Evolutionary conservation across 2,113 vertebrate genomes (phyloP).

Genomic region (Limanda limanda): DNA sequence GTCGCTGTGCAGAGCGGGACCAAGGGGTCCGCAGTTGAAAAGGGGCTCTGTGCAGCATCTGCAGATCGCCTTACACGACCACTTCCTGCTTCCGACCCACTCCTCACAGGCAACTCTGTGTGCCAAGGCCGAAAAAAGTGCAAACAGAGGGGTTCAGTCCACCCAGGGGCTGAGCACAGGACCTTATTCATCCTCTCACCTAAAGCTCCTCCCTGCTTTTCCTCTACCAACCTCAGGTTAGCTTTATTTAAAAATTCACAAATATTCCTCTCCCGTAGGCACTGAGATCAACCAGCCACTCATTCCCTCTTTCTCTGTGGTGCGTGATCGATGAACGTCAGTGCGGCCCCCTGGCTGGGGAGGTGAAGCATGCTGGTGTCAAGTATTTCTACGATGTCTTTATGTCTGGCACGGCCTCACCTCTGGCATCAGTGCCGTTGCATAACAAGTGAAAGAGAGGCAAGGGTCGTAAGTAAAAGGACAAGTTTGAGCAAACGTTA

Average conservation of each 20-base stretch:
- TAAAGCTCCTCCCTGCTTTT: constrained; percentile 68
- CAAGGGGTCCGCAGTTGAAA: constrained; percentile 77
- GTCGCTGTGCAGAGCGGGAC: constrained; percentile 73
- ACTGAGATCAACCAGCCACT: constrained; percentile 59
- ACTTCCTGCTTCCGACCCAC: constrained; percentile 86
- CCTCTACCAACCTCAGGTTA: constrained; percentile 63
- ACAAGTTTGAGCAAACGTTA: constrained; percentile 12
- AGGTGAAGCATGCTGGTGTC: constrained; percentile 35
- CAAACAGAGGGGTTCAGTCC: constrained; percentile 86
- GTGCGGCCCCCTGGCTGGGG: constrained; percentile 33
- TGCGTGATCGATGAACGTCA: constrained; percentile 47
- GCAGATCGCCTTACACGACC: constrained; percentile 86
- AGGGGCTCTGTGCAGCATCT: constrained; percentile 83
- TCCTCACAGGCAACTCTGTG: constrained; percentile 83
- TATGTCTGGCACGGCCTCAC: constrained; percentile 31
- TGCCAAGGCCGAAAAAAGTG: constrained; percentile 80
- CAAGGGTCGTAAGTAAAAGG: constrained; percentile 38
- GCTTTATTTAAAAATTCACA: constrained; percentile 79
- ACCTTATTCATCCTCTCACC: constrained; percentile 83
- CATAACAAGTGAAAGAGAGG: constrained; percentile 26
- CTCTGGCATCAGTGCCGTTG: constrained; percentile 37
- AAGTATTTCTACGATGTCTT: constrained; percentile 41
- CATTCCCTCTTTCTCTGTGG: constrained; percentile 50
- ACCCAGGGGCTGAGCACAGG: constrained; percentile 80
- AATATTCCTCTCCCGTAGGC: constrained; percentile 70